Evolutionary conservation across 35 echinoderm and acorn worm genomes (phyloP), one percentile per base, ranked within the genome.

Genomic region (Amphiura filiformis): DNA sequence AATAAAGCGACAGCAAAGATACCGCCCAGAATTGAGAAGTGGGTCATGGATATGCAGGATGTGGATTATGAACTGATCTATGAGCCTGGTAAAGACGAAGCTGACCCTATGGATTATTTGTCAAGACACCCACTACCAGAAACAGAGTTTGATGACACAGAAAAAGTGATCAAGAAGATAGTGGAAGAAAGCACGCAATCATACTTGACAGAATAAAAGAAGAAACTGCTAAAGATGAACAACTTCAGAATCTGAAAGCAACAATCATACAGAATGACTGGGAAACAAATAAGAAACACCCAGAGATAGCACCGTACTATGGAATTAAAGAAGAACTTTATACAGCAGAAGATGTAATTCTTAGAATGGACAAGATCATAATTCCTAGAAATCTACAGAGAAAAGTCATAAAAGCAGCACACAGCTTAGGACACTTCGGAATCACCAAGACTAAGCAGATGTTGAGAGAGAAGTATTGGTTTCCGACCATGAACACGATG

Each of bases 21-120:
- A 31, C 91, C 91, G 30, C 80, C 90, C 2, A 76, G 91, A 56
- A 88, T 88, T 22, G 64, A 88, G 35, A 93, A 93, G 47, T 93
- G 77, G 78, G 90, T 87, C 15, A 87, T 92, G 90, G 64, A 78
- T 7, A 95, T 95, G 93, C 93, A 91, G 56, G 88, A 88, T 80
- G 84, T 91, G 5, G 89, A 95, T 39, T 95, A 31, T 42, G 88
- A 91, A 85, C 38, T 95, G 30, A 31, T 91, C 4, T 94, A 94
- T 87, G 88, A 95, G 56, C 93, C 84, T 84, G 86, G 93, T 34
- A 91, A 76, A 88, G 86, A 93, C 37, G 47, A 83, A 77, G 81
- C 40, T 83, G 86, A 87, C 38, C 93, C 84, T 20, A 32, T 94
- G 18, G 88, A 90, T 37, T 94, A 65, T 76, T 57, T 87, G 2